Conservation (phyloP, 2,113 vertebrate species). For the Lophura nycthemera region DNA sequence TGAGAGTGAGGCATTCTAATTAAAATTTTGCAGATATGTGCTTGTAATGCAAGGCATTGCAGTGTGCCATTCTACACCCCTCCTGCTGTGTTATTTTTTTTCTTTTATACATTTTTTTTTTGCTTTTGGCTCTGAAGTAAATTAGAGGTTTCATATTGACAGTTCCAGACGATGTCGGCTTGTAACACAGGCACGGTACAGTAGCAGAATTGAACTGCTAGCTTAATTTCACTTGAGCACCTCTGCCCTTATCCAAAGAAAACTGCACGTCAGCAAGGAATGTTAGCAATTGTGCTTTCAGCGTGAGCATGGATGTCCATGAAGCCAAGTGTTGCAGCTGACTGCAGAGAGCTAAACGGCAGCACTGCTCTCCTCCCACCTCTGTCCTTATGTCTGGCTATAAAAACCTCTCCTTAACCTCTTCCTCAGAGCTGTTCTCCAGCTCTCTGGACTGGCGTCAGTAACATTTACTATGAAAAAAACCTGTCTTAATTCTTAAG, state of each 20-base stretch:
- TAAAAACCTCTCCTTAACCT: not conserved
- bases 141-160: not conserved
- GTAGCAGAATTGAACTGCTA: not conserved
- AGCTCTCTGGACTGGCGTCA: not conserved
- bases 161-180: not conserved
- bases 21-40: not conserved
- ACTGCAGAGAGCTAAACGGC: not conserved
- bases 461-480: not conserved
- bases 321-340: not conserved
- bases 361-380: not conserved
- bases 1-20: slow-evolving; percentile 10
- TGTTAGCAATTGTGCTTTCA: not conserved
- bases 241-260: not conserved
- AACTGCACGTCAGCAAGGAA: not conserved
- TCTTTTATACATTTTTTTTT: not conserved
- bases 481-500: not conserved
- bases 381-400: not conserved
- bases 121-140: not conserved
- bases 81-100: not conserved
- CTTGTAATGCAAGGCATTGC: not conserved
- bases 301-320: not conserved
- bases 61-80: not conserved
- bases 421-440: not conserved
- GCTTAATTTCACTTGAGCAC: not conserved
- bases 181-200: not conserved